Percentiles rank a stretch among this genome's conserved stretches.
Conservation (phyloP, 2,113 vertebrate species). For the Neodon shergylaensis region DNA sequence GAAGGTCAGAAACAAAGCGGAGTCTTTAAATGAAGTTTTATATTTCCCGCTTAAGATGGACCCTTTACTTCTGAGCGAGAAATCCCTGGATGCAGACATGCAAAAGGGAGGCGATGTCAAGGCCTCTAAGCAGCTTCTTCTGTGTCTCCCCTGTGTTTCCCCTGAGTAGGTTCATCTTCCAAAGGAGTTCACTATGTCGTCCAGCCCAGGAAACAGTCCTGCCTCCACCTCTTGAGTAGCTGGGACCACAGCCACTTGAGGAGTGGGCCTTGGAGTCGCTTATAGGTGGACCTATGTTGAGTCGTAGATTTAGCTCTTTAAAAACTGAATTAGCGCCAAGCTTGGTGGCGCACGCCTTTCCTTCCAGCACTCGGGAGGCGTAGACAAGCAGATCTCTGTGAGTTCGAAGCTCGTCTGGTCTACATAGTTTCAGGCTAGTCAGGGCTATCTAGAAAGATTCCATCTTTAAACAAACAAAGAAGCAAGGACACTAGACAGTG, state of each 20-base stretch:
- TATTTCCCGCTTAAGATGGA: neutral
- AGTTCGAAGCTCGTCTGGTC: neutral
- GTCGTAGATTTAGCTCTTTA: neutral
- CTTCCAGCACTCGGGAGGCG: neutral
- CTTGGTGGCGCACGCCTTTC: too few species aligned
- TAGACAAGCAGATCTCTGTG: neutral
- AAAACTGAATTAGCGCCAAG: neutral
- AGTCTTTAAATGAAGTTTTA: neutral
- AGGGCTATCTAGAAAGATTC: neutral
- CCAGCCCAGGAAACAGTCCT: neutral
- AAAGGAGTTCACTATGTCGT: neutral
- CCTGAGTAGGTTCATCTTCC: neutral
- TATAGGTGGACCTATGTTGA: neutral
- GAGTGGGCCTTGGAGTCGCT: neutral
- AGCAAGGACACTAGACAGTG: neutral
- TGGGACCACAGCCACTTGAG: neutral
- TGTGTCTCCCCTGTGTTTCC: neutral
- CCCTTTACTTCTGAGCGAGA: conserved; percentile 17
- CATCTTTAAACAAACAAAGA: neutral
- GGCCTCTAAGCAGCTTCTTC: neutral
- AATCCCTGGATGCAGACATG: neutral
- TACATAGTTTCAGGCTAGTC: neutral
- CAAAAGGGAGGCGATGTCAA: neutral
- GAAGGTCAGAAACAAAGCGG: conserved; percentile 41
- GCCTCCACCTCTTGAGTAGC: neutral